Percentiles rank a stretch among this genome's conserved stretches.
Evolutionary conservation across 2,888 invertebrate species (phyloP).

Genomic region (Heliconius hortense): DNA sequence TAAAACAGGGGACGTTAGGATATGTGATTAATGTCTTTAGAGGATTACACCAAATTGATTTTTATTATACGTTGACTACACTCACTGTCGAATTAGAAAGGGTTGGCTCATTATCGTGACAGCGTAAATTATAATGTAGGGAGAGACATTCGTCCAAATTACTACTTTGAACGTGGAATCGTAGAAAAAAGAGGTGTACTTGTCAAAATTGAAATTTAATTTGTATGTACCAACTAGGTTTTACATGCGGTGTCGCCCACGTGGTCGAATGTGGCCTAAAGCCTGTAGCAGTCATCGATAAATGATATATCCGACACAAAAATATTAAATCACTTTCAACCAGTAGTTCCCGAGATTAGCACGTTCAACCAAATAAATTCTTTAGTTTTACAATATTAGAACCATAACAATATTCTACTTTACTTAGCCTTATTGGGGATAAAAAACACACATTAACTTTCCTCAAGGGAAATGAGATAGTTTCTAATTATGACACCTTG

Average conservation of each 20-base stretch:
- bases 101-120: slow-evolving; percentile 46
- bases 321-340: background rate
- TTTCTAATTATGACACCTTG: too few relatives aligned
- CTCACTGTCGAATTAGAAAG: slow-evolving; percentile 46
- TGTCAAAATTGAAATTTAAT: slow-evolving; percentile 13
- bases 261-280: background rate
- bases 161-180: slow-evolving; percentile 5
- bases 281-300: background rate
- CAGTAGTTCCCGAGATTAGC: background rate
- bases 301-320: background rate
- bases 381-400: background rate
- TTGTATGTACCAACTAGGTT: slow-evolving; percentile 27
- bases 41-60: slow-evolving; percentile 69
- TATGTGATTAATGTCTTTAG: slow-evolving; percentile 68
- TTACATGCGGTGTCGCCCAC: too few relatives aligned
- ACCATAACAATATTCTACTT: background rate
- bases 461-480: background rate
- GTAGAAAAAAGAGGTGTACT: background rate
- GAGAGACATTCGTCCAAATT: slow-evolving; percentile 12
- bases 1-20: slow-evolving; percentile 50
- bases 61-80: slow-evolving; percentile 62
- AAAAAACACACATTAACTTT: background rate
- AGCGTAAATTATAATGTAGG: slow-evolving; percentile 36
- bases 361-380: too few relatives aligned
- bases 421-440: background rate